A percentile compares a stretch with the other conserved stretches of the same genome.
Evolutionary conservation across 2,888 invertebrate species (phyloP).

Genomic region (Sicus ferrugineus): DNA sequence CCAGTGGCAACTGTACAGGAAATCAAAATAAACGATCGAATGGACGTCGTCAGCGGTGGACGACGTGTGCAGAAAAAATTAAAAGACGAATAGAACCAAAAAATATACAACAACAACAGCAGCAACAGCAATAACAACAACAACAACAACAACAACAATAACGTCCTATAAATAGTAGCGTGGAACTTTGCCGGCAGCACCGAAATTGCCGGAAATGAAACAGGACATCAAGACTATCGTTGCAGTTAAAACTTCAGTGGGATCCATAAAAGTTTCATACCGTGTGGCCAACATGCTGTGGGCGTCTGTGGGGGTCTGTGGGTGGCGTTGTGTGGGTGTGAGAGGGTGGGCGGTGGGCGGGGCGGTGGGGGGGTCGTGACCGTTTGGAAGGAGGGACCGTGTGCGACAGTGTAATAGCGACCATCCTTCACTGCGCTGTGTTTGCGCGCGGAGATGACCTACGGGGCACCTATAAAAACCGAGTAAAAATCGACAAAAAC

Average conservation of each 20-base stretch:
- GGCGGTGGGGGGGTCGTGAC: too few species aligned
- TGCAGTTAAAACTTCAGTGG: conserved; percentile 17
- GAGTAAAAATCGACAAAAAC: neutral
- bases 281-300: conserved; percentile 15
- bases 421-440: neutral
- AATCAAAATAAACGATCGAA: conserved; percentile 31
- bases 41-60: conserved; percentile 5
- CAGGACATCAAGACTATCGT: conserved; percentile 16
- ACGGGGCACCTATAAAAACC: neutral
- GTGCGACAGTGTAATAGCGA: neutral
- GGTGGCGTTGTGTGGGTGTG: neutral
- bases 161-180: neutral
- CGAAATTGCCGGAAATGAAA: conserved; percentile 7
- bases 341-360: neutral
- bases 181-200: neutral
- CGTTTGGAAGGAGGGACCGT: neutral
- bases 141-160: neutral
- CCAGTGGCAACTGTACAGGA: neutral
- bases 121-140: conserved; percentile 3
- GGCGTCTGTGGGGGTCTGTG: neutral
- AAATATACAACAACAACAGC: neutral
- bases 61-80: neutral
- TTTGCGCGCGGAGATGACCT: neutral
- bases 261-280: conserved; percentile 16
- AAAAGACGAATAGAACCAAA: neutral